A percentile compares a stretch with the other conserved stretches of the same genome.
Evolutionary conservation across 2,888 invertebrate species (phyloP).

Genomic region (Orchesella flavescens): DNA sequence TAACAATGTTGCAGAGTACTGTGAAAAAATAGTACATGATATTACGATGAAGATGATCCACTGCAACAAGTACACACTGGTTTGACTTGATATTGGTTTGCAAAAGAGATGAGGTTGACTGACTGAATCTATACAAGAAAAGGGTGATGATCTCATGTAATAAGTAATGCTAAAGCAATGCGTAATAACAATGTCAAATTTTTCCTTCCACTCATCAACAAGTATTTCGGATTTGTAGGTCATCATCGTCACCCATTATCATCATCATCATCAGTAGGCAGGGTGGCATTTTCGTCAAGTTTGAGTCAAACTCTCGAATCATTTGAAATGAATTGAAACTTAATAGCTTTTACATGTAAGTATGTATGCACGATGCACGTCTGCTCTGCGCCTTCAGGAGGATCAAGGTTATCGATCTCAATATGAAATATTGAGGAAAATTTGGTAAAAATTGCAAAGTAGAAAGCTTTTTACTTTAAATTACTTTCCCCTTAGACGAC

Average conservation of each 20-base stretch:
- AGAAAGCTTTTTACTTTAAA: too few species aligned
- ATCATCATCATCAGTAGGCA: conserved; percentile 4
- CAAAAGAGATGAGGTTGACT: background rate
- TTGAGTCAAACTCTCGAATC: too few species aligned
- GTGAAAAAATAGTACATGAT: background rate
- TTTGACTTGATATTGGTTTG: background rate
- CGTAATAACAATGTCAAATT: background rate
- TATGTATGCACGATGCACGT: too few species aligned
- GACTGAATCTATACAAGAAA: background rate
- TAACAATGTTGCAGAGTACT: conserved; percentile 6
- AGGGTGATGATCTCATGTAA: conserved; percentile 9
- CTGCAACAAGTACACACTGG: background rate
- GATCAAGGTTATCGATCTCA: too few species aligned
- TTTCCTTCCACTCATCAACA: conserved; percentile 1
- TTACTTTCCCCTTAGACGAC: too few species aligned
- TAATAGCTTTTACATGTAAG: too few species aligned
- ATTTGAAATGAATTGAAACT: too few species aligned
- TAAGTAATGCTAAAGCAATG: background rate
- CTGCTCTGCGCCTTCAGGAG: too few species aligned
- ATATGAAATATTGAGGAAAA: too few species aligned
- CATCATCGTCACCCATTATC: conserved; percentile 10
- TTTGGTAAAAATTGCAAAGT: too few species aligned
- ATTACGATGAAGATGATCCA: too few species aligned
- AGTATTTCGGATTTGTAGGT: conserved; percentile 60
- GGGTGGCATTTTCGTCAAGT: background rate